Evolutionary conservation across 2,888 invertebrate genomes (phyloP).

Genomic region (Tetranychus truncatus): DNA sequence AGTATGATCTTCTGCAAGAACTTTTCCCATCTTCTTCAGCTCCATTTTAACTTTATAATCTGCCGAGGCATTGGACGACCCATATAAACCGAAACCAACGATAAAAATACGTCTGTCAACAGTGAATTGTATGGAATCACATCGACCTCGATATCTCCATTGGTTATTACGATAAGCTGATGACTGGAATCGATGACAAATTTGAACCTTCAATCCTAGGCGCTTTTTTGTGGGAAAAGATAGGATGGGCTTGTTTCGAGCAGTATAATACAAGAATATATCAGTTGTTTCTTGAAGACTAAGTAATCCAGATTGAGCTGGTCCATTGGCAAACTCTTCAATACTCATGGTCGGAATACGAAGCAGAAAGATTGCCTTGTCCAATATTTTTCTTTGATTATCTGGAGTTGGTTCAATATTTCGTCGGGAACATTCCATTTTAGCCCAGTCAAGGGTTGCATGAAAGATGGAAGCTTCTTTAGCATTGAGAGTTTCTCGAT

Average conservation of each 20-base stretch:
- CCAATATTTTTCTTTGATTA: conserved; percentile 40
- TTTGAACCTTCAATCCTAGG: conserved; percentile 73
- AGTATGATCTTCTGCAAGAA: conserved; percentile 73
- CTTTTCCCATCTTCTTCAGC: conserved; percentile 63
- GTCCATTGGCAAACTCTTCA: conserved; percentile 83
- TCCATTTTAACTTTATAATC: conserved; percentile 88
- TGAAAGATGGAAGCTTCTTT: conserved; percentile 63
- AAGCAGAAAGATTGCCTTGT: conserved; percentile 59
- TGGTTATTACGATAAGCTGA: conserved; percentile 91
- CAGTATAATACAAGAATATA: conserved; percentile 84
- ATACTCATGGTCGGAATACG: conserved; percentile 83
- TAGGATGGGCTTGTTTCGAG: conserved; percentile 53
- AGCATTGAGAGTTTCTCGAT: conserved; percentile 80
- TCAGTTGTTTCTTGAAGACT: conserved; percentile 83
- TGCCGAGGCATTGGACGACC: conserved; percentile 84
- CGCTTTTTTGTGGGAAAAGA: conserved; percentile 64
- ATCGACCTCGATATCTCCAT: conserved; percentile 87
- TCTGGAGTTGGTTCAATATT: conserved; percentile 60
- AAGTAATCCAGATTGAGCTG: conserved; percentile 75
- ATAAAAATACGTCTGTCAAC: conserved; percentile 88
- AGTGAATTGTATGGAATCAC: conserved; percentile 89
- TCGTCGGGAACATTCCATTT: conserved; percentile 65
- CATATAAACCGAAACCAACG: conserved; percentile 84
- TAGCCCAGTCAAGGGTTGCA: conserved; percentile 79
- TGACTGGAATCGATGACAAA: conserved; percentile 85